A percentile compares a stretch with the other conserved stretches of the same genome.
phyloP scores from a whole-genome alignment of 2,888 invertebrate species.

The Dasysyrphus albostriatus region DNA sequence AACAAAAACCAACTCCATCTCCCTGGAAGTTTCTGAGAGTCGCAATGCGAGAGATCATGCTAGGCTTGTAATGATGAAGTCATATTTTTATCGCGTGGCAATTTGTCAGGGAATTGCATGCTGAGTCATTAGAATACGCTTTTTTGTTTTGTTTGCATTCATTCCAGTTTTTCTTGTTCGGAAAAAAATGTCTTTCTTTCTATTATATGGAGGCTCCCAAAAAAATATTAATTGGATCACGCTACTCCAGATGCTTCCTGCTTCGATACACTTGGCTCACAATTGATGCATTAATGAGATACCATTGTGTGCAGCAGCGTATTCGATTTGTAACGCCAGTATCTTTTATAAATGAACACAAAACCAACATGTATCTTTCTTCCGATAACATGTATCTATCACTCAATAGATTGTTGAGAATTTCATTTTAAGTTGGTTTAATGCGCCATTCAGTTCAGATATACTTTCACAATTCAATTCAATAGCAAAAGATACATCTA shows the following conservation, averaged over 20 bases:
- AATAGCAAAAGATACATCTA: constrained; percentile 35
- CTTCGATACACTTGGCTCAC: constrained; percentile 42
- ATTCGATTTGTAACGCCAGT: constrained; percentile 53
- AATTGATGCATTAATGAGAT: constrained; percentile 54
- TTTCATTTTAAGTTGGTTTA: constrained; percentile 52
- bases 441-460: constrained; percentile 33
- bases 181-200: constrained; percentile 35
- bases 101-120: constrained; percentile 72
- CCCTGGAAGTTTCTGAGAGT: not conserved
- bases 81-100: constrained; percentile 74
- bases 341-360: constrained; percentile 33
- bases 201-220: constrained; percentile 47
- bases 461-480: constrained; percentile 40
- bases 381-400: constrained; percentile 59
- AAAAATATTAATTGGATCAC: constrained; percentile 48
- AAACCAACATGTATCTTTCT: constrained; percentile 37
- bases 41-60: constrained; percentile 4
- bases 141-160: constrained; percentile 6
- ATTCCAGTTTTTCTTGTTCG: constrained; percentile 15
- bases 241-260: constrained; percentile 62
- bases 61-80: constrained; percentile 64
- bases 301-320: constrained; percentile 35
- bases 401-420: constrained; percentile 52
- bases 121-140: constrained; percentile 53
- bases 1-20: constrained; percentile 30